These are phyloP conservation scores for Sebastes schlegelii DNA, from an alignment of 2,113 vertebrate species.

Conservation along the genomic window DNA sequence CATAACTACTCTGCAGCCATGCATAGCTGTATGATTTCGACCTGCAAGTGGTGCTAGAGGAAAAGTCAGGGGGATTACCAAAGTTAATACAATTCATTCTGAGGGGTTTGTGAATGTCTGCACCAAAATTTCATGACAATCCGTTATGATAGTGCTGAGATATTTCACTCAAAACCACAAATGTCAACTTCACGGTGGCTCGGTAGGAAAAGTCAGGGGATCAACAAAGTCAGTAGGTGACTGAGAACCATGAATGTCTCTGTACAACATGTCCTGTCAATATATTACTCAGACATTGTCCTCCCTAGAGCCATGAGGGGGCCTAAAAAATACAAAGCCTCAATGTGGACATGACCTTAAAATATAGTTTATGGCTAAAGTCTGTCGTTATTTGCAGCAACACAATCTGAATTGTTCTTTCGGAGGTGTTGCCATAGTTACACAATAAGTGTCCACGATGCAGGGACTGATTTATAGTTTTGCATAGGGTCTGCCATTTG, in stretches of 20 bases:
- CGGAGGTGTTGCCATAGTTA: constrained; percentile 2
- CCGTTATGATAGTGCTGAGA: background rate
- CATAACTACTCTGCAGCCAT: background rate
- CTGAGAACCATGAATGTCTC: background rate
- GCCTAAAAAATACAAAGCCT: background rate
- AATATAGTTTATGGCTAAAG: background rate
- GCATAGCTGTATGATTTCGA: background rate
- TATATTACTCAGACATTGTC: background rate
- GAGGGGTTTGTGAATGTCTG: background rate
- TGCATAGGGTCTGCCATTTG: background rate
- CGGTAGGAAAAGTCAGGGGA: background rate
- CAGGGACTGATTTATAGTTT: background rate
- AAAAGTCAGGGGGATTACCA: background rate
- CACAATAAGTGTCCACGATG: background rate
- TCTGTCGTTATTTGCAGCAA: background rate
- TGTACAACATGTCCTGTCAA: background rate
- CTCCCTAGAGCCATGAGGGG: background rate
- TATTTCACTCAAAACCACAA: background rate
- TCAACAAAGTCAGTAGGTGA: background rate
- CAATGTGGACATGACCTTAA: background rate
- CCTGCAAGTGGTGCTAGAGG: background rate
- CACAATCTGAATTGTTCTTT: background rate
- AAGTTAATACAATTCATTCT: background rate
- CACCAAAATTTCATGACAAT: background rate
- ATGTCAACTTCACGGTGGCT: background rate